Evolutionary conservation across 2,888 invertebrate species (phyloP).

Genomic region (Thereva unica): DNA sequence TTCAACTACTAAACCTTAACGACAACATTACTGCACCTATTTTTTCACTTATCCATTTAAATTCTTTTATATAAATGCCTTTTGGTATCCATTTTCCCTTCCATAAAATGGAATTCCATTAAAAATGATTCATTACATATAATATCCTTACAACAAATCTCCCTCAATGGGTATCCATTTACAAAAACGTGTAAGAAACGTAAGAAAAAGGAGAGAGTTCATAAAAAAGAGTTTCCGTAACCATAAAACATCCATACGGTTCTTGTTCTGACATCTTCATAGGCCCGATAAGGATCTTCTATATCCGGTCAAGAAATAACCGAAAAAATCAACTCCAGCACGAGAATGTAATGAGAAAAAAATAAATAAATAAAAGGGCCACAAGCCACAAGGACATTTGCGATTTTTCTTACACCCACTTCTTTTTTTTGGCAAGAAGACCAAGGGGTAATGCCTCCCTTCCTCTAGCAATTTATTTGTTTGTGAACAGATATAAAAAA

Average conservation of each 20-base stretch:
- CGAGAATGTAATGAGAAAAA: conserved; percentile 29
- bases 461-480: no score
- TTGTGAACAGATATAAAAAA: no score
- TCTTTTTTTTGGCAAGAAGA: no score
- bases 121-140: conserved; percentile 25
- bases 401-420: no score
- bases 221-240: conserved; percentile 26
- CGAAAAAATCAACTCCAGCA: not conserved
- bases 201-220: conserved; percentile 21
- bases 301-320: conserved; percentile 38
- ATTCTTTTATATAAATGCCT: no score
- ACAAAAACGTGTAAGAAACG: conserved; percentile 9
- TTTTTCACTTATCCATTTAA: no score
- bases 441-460: no score
- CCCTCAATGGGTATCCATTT: conserved; percentile 19
- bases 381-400: conserved; percentile 12
- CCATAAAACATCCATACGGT: conserved; percentile 31
- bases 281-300: conserved; percentile 38
- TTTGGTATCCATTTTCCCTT: no score
- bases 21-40: no score
- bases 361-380: conserved; percentile 33
- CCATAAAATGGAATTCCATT: conserved; percentile 18
- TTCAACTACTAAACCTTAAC: no score
- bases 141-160: conserved; percentile 29
- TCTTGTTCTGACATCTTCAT: conserved; percentile 35